Evolutionary conservation across 2,888 invertebrate genomes (phyloP).

Genomic region (Thyatira batis): DNA sequence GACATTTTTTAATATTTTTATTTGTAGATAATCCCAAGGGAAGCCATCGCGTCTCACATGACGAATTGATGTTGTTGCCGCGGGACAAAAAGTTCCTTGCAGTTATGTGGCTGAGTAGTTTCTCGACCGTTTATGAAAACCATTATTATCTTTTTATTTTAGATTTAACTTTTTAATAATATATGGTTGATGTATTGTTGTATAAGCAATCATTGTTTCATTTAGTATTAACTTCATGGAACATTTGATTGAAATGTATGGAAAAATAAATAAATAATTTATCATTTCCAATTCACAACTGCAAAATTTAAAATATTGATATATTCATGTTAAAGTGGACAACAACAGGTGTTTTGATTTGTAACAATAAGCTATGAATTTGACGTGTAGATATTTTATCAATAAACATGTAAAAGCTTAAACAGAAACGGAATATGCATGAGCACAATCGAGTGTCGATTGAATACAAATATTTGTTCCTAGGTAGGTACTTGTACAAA

Average conservation of each 20-base stretch:
- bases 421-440: neutral
- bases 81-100: constrained; percentile 46
- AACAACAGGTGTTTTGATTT: neutral
- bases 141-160: neutral
- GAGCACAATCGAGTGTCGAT: neutral
- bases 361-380: neutral
- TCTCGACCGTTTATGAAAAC: constrained; percentile 20
- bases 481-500: neutral
- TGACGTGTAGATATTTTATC: no score
- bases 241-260: no score
- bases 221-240: no score
- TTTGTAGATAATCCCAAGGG: constrained; percentile 56
- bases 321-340: no score
- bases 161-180: neutral
- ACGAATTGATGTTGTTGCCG: constrained; percentile 63
- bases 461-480: neutral
- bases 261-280: no score
- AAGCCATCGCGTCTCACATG: constrained; percentile 56
- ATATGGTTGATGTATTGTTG: no score
- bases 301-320: no score
- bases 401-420: neutral
- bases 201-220: no score
- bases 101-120: constrained; percentile 17
- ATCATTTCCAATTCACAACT: no score
- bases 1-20: constrained; percentile 66